Percentiles rank a stretch among this genome's conserved stretches.
These are phyloP conservation scores for Hippopotamyrus pictus DNA, from an alignment of 2,797 vertebrate genomes.

Conservation along the genomic window DNA sequence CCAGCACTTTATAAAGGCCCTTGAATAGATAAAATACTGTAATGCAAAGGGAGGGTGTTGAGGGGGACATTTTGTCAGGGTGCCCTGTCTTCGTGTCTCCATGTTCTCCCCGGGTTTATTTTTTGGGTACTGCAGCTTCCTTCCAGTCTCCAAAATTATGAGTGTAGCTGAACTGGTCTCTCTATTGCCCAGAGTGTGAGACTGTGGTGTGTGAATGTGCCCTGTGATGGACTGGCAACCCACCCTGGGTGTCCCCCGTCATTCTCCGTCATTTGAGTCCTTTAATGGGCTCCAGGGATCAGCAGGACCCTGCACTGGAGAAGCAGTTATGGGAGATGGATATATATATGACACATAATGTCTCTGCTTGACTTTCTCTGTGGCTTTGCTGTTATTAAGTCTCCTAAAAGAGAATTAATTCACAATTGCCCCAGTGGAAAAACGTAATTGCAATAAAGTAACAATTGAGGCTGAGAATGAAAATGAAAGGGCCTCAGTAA, in stretches of 20 bases:
- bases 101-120: background rate
- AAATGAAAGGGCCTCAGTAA: constrained; percentile 53
- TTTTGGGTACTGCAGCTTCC: background rate
- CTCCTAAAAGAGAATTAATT: constrained; percentile 48
- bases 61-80: background rate
- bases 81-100: background rate
- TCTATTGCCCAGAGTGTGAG: background rate
- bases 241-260: background rate
- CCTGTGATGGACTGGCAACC: background rate
- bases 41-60: background rate
- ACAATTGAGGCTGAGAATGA: constrained; percentile 48
- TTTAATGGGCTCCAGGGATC: background rate
- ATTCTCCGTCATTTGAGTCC: background rate
- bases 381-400: background rate
- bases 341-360: background rate
- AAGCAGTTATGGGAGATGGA: background rate
- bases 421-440: constrained; percentile 48
- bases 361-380: background rate
- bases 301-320: background rate
- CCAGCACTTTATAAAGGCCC: background rate
- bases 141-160: background rate
- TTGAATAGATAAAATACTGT: background rate
- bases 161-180: background rate
- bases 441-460: constrained; percentile 47
- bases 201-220: background rate